phyloP scores from a whole-genome alignment of 2,113 vertebrate genomes.

The Boulengerochromis microlepis region DNA sequence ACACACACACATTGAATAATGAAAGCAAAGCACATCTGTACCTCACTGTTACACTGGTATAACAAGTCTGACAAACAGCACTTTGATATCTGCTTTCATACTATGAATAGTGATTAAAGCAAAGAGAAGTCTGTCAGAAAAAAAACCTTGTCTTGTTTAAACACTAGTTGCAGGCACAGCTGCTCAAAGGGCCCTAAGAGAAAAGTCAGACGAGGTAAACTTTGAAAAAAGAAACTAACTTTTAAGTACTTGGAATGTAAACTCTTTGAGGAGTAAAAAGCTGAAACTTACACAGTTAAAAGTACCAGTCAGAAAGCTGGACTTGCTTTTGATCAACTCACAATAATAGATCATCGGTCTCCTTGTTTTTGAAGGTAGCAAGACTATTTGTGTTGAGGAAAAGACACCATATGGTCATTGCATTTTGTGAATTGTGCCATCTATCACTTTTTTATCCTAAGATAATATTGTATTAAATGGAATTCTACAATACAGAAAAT shows the following conservation, averaged over 20 bases:
- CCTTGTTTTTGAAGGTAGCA: background rate
- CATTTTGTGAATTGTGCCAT: background rate
- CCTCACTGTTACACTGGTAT: background rate
- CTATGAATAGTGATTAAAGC: background rate
- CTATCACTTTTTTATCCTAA: background rate
- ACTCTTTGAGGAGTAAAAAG: background rate
- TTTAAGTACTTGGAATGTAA: background rate
- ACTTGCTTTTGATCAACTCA: background rate
- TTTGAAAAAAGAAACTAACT: background rate
- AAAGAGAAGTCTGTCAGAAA: background rate
- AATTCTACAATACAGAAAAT: background rate
- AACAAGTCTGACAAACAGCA: background rate
- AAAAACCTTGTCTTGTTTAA: background rate
- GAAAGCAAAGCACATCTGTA: background rate
- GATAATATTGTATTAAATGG: background rate
- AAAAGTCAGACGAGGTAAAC: background rate
- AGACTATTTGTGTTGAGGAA: background rate
- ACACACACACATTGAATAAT: background rate
- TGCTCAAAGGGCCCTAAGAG: background rate
- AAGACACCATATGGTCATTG: background rate
- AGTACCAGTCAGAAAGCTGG: background rate
- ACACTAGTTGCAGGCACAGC: background rate
- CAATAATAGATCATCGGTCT: background rate
- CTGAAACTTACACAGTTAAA: background rate
- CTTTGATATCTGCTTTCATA: background rate